Conservation (phyloP, 2,113 vertebrate genomes). For the Crotalus tigris region DNA sequence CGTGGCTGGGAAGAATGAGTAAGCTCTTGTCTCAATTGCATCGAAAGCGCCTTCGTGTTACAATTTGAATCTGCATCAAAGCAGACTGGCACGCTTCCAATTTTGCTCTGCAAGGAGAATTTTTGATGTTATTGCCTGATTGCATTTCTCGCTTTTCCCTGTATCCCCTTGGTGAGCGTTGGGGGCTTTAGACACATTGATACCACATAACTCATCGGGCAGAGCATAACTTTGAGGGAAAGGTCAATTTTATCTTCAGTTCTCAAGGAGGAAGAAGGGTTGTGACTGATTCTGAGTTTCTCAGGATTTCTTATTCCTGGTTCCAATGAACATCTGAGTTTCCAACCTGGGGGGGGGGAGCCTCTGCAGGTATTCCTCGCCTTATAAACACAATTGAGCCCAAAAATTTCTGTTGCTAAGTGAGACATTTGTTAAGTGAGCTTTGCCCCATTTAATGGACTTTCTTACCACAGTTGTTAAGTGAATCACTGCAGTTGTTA, state of each 20-base stretch:
- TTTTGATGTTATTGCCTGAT: not conserved
- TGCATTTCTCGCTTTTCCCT: not conserved
- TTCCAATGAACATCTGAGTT: not conserved
- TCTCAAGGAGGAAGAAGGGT: not conserved
- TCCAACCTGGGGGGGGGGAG: not conserved
- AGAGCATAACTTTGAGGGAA: not conserved
- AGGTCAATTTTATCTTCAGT: not conserved
- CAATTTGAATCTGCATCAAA: not conserved
- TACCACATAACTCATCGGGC: not conserved
- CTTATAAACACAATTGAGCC: not conserved
- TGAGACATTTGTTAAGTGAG: not conserved
- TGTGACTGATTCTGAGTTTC: not conserved
- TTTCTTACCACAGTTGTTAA: not conserved
- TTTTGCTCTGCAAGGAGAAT: not conserved
- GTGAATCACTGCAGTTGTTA: not conserved
- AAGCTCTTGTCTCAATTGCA: not conserved
- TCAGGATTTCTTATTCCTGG: not conserved
- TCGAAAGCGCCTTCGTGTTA: not conserved
- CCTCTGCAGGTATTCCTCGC: not conserved
- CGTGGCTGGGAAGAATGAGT: not conserved
- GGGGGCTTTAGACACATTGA: not conserved
- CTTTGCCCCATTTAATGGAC: not conserved
- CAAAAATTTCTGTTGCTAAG: not conserved
- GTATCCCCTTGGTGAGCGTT: not conserved
- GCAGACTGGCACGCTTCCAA: not conserved